Base-by-base conservation (phyloP, 2,888 invertebrate species). In the Scaptomyza flava region DNA sequence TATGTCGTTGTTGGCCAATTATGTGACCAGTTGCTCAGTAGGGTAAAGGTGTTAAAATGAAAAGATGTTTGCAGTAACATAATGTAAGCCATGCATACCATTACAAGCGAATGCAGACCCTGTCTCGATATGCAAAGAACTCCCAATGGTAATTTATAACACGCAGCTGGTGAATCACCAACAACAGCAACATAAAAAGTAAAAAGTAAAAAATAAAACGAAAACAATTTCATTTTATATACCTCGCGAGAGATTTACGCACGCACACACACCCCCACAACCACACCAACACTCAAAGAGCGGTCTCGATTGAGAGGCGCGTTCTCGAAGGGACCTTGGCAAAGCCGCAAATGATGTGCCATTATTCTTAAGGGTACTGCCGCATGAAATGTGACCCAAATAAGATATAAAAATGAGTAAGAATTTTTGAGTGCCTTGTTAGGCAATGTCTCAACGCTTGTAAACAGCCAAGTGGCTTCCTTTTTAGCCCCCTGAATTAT, bases 141-240 rank as follows among this genome's bases (percentile, higher is more conserved):
- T 82, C 81, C 88, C 86, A 62, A 58, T 71, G 72, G 86, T 79
- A 78, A 85, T 85, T 72, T 78, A 77, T 80, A 65, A 63, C 68
- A 62, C 68, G 69, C 76, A 74, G 80, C 71, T 70, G 73, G 58
- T 69, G 57, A 74, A 67, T 66, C 59, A 30, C 9, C 11, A 30
- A 6, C 51, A 61, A 12, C 11, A 30, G 9, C 12, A 23, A 12
- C 11, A 43, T 20, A 20, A 17, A 52, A 58, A 17, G 17, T 17
- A 17, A 17, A 17, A 17, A 17, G 17, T 17, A 17, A 17, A 71
- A 72, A 77, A 74, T 72, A 71, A 72, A 77, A 74, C 71, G 74
- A 77, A 85, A 83, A 86, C 82, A 89, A 86, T 86, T 89, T 89
- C 68, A 86, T 86, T 89, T 89, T 89, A 90, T 89, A 81, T 80